Evolutionary conservation across 1,140 invertebrate species (phyloP).

Genomic region (Metopolophium dirhodum): DNA sequence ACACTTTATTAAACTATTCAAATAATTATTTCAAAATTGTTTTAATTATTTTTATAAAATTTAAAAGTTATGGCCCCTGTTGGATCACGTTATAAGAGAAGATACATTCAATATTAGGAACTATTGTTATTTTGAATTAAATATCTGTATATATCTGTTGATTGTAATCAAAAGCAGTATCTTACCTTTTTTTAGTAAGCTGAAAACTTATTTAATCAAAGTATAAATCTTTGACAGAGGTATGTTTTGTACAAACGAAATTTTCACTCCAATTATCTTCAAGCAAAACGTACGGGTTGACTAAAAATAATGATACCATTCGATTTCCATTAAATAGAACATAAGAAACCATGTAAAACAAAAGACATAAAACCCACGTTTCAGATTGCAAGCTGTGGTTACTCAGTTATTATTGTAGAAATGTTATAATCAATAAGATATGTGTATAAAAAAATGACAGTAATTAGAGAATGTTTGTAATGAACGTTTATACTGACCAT

Average conservation of each 20-base stretch:
- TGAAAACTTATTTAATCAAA: not conserved
- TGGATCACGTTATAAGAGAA: no score
- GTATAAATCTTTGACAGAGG: not conserved
- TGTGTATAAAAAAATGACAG: not conserved
- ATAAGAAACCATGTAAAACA: not conserved
- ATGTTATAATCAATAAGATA: not conserved
- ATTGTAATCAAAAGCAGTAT: not conserved
- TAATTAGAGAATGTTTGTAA: not conserved
- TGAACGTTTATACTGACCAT: not conserved
- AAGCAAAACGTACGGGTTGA: not conserved
- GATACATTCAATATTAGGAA: not conserved
- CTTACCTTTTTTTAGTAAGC: not conserved
- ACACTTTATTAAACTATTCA: not conserved
- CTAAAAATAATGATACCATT: not conserved
- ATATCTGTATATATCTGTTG: not conserved
- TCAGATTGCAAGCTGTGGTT: not conserved
- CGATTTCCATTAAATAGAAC: not conserved
- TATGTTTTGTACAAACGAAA: not conserved
- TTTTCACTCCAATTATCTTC: not conserved
- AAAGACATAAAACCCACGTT: not conserved
- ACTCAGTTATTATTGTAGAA: not conserved
- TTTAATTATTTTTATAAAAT: no score
- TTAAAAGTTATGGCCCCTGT: no score
- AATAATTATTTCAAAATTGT: not conserved
- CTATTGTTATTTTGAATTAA: not conserved